Evolutionary conservation across 2,888 invertebrate genomes (phyloP).

Genomic region (Pollenia griseotomentosa): DNA sequence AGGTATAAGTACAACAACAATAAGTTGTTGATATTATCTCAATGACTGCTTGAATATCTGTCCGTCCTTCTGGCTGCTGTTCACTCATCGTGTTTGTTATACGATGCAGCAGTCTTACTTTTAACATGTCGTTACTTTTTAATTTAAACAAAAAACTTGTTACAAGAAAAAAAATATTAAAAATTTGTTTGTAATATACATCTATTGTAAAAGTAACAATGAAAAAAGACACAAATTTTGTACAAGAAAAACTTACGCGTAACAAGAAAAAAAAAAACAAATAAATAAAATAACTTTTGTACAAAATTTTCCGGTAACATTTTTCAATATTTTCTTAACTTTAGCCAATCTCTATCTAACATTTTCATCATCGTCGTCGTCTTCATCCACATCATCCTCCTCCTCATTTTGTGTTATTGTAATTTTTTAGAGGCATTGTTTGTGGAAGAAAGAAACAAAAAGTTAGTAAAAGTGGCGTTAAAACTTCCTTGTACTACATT

Average conservation of each 20-base stretch:
- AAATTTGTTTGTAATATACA: constrained; percentile 8
- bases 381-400: not conserved
- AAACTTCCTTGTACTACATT: constrained; percentile 65
- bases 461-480: constrained; percentile 54
- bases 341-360: constrained; percentile 23
- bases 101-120: constrained; percentile 12
- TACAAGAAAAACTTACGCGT: constrained; percentile 40
- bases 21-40: constrained; percentile 2
- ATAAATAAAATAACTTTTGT: not conserved
- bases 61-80: constrained; percentile 17
- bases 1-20: constrained; percentile 22
- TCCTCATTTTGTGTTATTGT: constrained; percentile 20
- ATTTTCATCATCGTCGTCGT: constrained; percentile 30
- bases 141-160: constrained; percentile 55
- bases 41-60: constrained; percentile 13
- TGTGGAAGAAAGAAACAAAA: constrained; percentile 7
- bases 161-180: constrained; percentile 8
- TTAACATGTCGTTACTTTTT: constrained; percentile 56
- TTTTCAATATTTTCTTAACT: constrained; percentile 41
- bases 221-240: constrained; percentile 17
- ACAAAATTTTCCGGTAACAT: constrained; percentile 64
- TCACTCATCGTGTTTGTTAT: constrained; percentile 47
- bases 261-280: constrained; percentile 33
- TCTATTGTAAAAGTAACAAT: constrained; percentile 20
- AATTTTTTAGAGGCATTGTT: constrained; percentile 28